Evolutionary conservation across 2,797 vertebrate genomes (phyloP), one percentile per base, ranked within the genome.

Genomic region (Nannoperca obscura): DNA sequence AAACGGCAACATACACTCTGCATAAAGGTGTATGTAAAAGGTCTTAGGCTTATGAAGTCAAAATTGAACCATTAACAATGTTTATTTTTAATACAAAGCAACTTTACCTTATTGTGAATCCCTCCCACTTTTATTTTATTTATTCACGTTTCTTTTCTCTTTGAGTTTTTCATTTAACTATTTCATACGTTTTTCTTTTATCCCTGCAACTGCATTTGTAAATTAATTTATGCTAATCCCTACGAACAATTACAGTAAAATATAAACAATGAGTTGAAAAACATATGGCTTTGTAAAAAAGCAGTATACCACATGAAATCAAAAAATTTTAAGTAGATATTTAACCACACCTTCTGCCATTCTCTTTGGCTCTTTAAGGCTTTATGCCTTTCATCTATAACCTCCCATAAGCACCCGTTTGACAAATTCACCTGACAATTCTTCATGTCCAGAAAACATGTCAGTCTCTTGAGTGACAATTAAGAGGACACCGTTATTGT

Each of bases 271-370:
- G 12, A 7, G 0, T 65, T 38, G 12, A 47, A 38, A 6, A 50
- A 66, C 7, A 2, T 20, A 12, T 24, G 3, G 12, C 27, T 46
- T 59, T 24, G 20, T 44, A 4, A 14, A 52, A 47, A 53, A 13
- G 11, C 5, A 12, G 4, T 22, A 30, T 27, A 49, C 91, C 93
- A 85, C 91, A 90, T 93, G 90, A 88, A 91, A 93, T 87, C 92
- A 88, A 95, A 95, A 92, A 94, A 94, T 92, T 92, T 27, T 27
- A 27, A 27, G 93, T 94, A 94, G 92, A 93, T 24, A 60, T 87
- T 40, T 5, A 94, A 89, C 92, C 89, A 93, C 93, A 95, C 88
- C 89, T 85, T 54, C 61, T 92, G 89, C 81, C 86, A 86, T 89
- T 86, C 89, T 94, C 82, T 88, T 91, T 90, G 86, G 80, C 80